Evolutionary conservation across 2,888 invertebrate genomes (phyloP).

Genomic region (Nomada ruficornis): DNA sequence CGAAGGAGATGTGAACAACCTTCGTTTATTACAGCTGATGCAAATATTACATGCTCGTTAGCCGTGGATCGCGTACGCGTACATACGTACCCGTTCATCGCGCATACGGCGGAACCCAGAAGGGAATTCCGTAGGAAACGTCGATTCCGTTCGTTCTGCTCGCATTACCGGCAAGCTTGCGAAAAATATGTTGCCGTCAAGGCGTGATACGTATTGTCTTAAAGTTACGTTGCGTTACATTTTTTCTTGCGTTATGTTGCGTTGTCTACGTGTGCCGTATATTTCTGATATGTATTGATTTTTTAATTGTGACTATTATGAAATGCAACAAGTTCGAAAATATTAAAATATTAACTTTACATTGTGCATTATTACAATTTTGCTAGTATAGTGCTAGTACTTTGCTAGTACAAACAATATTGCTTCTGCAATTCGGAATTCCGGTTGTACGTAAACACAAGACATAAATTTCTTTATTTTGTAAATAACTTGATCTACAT

Average conservation of each 20-base stretch:
- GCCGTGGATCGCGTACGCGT: slow-evolving; percentile 64
- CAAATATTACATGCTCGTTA: slow-evolving; percentile 81
- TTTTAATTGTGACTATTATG: too few species aligned
- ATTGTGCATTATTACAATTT: too few species aligned
- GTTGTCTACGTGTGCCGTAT: neutral
- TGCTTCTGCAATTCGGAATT: too few species aligned
- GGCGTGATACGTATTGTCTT: slow-evolving; percentile 1
- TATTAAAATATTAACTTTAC: too few species aligned
- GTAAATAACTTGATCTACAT: too few species aligned
- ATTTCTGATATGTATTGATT: too few species aligned
- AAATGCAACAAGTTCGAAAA: too few species aligned
- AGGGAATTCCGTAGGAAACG: slow-evolving; percentile 26
- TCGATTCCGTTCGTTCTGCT: slow-evolving; percentile 44
- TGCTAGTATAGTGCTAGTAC: too few species aligned
- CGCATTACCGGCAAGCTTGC: slow-evolving; percentile 25
- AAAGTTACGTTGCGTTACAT: slow-evolving; percentile 8
- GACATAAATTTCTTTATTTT: too few species aligned
- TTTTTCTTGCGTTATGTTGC: too few species aligned
- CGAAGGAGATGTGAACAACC: slow-evolving; percentile 77
- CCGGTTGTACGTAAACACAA: too few species aligned
- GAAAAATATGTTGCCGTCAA: neutral
- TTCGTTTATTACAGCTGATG: slow-evolving; percentile 76
- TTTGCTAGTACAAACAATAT: too few species aligned
- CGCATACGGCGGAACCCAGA: neutral
- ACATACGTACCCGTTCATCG: slow-evolving; percentile 32